phyloP scores from a whole-genome alignment of 2,797 vertebrate genomes.

The Malacoctenus gilli region DNA sequence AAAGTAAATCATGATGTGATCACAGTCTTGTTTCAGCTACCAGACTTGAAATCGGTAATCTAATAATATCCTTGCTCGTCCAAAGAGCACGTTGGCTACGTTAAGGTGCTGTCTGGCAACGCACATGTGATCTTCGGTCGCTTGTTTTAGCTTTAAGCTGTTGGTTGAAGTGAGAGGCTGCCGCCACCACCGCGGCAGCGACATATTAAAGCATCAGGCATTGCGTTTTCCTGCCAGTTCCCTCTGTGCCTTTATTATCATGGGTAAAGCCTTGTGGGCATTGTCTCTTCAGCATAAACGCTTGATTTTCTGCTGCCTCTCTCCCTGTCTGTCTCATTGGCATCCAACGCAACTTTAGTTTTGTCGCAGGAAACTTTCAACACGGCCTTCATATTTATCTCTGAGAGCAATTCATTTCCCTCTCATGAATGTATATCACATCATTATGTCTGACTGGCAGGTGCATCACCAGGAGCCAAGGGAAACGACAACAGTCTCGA shows the following conservation, averaged over 20 bases:
- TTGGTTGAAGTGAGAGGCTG: too few species aligned
- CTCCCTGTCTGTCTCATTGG: background rate
- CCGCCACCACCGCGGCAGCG: too few species aligned
- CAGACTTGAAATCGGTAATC: too few species aligned
- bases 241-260: background rate
- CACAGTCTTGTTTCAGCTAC: too few species aligned
- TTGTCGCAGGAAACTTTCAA: conserved; percentile 33
- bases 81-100: too few species aligned
- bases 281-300: background rate
- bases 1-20: too few species aligned
- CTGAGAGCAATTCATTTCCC: conserved; percentile 20
- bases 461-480: conserved; percentile 20
- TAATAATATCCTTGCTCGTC: too few species aligned
- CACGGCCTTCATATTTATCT: conserved; percentile 8
- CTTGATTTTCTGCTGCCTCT: conserved; percentile 1
- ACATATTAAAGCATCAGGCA: too few species aligned
- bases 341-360: conserved; percentile 7
- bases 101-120: too few species aligned
- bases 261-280: background rate
- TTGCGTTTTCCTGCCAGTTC: too few species aligned
- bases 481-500: conserved; percentile 8
- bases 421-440: conserved; percentile 39
- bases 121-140: too few species aligned
- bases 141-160: too few species aligned
- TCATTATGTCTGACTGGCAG: conserved; percentile 33